Evolutionary conservation across 1,140 invertebrate genomes (phyloP).

Genomic region (Bombus haemorrhoidalis): DNA sequence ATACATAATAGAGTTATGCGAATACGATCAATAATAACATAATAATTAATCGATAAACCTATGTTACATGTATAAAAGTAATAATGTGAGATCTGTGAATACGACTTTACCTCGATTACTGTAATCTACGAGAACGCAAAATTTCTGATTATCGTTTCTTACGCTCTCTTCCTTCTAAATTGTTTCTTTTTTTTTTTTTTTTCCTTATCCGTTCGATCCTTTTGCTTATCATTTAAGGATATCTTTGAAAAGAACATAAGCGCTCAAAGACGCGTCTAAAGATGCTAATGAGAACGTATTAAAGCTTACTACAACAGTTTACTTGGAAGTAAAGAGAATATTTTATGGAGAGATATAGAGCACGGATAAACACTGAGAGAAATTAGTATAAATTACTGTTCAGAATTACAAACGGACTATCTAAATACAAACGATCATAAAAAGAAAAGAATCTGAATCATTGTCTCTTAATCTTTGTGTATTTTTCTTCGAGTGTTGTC

Average conservation of each 20-base stretch:
- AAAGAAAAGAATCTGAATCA: neutral
- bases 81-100: constrained; percentile 80
- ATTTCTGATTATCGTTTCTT: constrained; percentile 49
- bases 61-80: constrained; percentile 76
- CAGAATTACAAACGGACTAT: constrained; percentile 38
- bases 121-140: constrained; percentile 70
- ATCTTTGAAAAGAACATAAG: constrained; percentile 8
- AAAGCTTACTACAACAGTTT: constrained; percentile 54
- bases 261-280: constrained; percentile 21
- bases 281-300: constrained; percentile 49
- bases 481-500: neutral
- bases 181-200: too few relatives aligned
- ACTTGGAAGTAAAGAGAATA: constrained; percentile 45
- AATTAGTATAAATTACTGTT: constrained; percentile 35
- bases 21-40: constrained; percentile 73
- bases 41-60: constrained; percentile 71
- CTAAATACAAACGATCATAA: neutral
- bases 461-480: neutral
- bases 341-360: constrained; percentile 38
- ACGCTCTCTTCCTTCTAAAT: neutral
- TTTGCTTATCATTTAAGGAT: constrained; percentile 58
- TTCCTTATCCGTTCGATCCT: neutral
- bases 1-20: constrained; percentile 73
- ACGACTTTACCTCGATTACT: constrained; percentile 77
- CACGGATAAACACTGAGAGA: constrained; percentile 36